Percentiles rank a stretch among this genome's conserved stretches.
Evolutionary conservation across 2,113 vertebrate species (phyloP).

Genomic region (Gnathonemus longibarbis): DNA sequence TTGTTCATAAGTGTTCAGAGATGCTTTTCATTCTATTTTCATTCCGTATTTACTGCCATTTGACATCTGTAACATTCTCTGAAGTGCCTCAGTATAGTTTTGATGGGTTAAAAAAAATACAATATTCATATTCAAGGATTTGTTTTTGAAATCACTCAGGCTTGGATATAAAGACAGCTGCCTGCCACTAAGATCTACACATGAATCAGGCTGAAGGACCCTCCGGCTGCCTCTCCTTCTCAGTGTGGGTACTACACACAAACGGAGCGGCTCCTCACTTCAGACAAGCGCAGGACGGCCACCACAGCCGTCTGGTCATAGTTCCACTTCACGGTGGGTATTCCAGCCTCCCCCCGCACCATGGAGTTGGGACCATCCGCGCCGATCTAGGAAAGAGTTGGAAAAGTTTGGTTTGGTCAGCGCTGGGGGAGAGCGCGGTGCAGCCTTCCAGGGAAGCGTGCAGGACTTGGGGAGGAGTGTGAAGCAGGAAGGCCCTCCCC

Average conservation of each 20-base stretch:
- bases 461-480: not conserved
- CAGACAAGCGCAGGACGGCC: slow-evolving; percentile 85
- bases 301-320: slow-evolving; percentile 94
- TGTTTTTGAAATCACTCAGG: not conserved
- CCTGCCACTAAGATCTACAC: not conserved
- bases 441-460: not conserved
- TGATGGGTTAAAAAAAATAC: not conserved
- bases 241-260: not conserved
- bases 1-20: not conserved
- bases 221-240: not conserved
- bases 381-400: slow-evolving; percentile 69
- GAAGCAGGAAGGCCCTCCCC: not conserved
- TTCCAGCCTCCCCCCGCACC: slow-evolving; percentile 72
- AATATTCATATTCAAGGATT: not conserved
- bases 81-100: not conserved
- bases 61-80: not conserved
- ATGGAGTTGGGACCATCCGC: slow-evolving; percentile 88
- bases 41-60: not conserved
- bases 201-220: not conserved
- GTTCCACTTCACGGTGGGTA: slow-evolving; percentile 77
- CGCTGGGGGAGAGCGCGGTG: not conserved
- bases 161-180: not conserved
- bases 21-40: not conserved
- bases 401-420: not conserved
- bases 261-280: slow-evolving; percentile 55